Evolutionary conservation across 1,140 invertebrate species (phyloP), one percentile per base, ranked within the genome.

Genomic region (Heliconius congener): DNA sequence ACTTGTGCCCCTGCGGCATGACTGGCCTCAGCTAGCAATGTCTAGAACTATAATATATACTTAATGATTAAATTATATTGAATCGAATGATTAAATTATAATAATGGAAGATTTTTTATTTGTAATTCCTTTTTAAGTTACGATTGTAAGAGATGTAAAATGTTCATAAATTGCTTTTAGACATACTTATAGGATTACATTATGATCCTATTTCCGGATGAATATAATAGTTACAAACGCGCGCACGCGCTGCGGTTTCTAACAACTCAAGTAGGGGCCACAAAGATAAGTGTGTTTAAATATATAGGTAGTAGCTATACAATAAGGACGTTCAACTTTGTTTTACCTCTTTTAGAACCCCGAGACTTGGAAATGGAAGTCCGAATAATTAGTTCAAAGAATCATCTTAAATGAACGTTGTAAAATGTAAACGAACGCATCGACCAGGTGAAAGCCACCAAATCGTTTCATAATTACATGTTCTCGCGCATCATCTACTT

Each of bases 201-300:
- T 77, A 77, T 74, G 5, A 71, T 73, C 81, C 81, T 85, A 83
- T 84, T 86, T 86, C 85, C 82, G 84, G 77, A 66, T 78, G 75
- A 71, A 74, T 77, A 76, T 81, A 77, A 77, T 74, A 77, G 71
- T 78, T 74, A 74, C 76, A 82, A 84, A 81, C 76, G 57, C 76
- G 82, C 85, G 84, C 85, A 86, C 86, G 85, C 78, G 85, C 82
- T 85, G 87, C 79, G 88, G 85, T 86, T 83, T 83, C 70, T 42
- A 76, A 39, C 66, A 66, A 77, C 77, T 78, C 57, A 46, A 79
- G 73, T 79, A 42, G 46, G 27, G 39, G 82, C 83, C 85, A 82
- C 84, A 81, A 74, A 85, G 84, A 85, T 86, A 84, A 83, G 77
- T 85, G 84, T 82, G 85, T 83, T 84, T 57, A 66, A 75, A 77